Base-by-base conservation (phyloP, 2,888 invertebrate species). In the Lepidocyrtoides sp. region DNA sequence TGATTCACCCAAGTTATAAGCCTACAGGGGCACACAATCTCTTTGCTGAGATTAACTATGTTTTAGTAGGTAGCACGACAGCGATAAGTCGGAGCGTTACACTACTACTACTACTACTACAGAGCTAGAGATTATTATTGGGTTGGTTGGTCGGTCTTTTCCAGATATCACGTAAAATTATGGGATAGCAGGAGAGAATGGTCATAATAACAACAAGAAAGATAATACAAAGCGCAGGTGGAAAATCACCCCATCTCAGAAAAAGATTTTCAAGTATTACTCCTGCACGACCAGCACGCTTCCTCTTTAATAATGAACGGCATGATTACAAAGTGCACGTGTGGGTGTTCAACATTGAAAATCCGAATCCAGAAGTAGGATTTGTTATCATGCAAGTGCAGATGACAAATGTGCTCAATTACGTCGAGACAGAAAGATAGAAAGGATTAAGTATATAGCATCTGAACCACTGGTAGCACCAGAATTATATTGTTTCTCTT, bases 331-430 rank as follows among this genome's bases (percentile, higher is more conserved):
- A 77, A 48, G n/a, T 29, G 54, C 77, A 77, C 77, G 77, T 77
- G 77, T 51, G 29, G 29, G 77, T 77, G 77, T 54, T 77, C 54
- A 51, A 75, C 29, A 77, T 54, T 54, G 77, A 77, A 77, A 77
- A 77, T 77, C 77, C 77, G n/a, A n/a, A n/a, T n/a, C n/a, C n/a
- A n/a, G n/a, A n/a, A 17, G 54, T 51, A 54, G 77, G 77, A 77
- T 77, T 77, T 77, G 77, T 54, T 77, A 77, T 77, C 77, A 51
- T 51, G 77, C 77, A 51, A 51, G 54, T 32, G 12, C 51, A 54
- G 54, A 77, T 77, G 77, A 77, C 77, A 77, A 77, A 77, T 77
- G 77, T 54, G 54, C 29, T 23, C 77, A 77, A 77, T 77, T 77
- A 77, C 29, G 51, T 29, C 26, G 72, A 54, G 51, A 77, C 26